These are phyloP conservation scores for Phoeniculus purpureus DNA, from an alignment of 2,797 vertebrate species.

Conservation along the genomic window DNA sequence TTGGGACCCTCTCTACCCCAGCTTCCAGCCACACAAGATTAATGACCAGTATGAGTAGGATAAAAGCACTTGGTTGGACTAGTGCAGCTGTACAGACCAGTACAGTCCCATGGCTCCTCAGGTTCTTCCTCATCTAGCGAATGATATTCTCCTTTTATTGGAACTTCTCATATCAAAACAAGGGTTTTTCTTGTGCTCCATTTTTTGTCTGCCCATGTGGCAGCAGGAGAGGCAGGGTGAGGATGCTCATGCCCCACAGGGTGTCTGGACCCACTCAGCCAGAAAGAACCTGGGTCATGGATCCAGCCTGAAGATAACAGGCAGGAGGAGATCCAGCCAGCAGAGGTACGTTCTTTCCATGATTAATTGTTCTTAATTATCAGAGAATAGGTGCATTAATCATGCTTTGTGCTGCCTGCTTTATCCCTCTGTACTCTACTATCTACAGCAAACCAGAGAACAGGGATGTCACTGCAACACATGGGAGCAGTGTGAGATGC, in stretches of 20 bases:
- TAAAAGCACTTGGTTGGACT: neutral
- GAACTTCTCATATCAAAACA: neutral
- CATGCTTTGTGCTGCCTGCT: neutral
- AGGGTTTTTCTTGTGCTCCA: neutral
- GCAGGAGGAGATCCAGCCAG: neutral
- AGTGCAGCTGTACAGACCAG: neutral
- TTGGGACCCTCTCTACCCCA: neutral
- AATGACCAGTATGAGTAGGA: fast-evolving
- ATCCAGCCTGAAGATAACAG: neutral
- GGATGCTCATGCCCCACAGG: neutral
- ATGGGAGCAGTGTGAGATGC: neutral
- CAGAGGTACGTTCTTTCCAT: neutral
- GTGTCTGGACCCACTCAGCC: no score
- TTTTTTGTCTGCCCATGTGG: fast-evolving
- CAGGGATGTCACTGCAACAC: fast-evolving
- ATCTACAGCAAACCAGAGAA: neutral
- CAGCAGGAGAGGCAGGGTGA: neutral
- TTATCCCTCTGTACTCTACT: neutral
- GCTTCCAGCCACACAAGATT: neutral
- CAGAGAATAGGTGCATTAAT: neutral
- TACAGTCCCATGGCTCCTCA: no score
- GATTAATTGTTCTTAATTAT: neutral
- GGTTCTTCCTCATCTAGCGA: neutral
- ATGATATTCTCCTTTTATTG: neutral
- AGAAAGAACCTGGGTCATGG: no score